Base-by-base conservation (phyloP, 1,140 invertebrate genomes). In the Diorhabda carinulata region DNA sequence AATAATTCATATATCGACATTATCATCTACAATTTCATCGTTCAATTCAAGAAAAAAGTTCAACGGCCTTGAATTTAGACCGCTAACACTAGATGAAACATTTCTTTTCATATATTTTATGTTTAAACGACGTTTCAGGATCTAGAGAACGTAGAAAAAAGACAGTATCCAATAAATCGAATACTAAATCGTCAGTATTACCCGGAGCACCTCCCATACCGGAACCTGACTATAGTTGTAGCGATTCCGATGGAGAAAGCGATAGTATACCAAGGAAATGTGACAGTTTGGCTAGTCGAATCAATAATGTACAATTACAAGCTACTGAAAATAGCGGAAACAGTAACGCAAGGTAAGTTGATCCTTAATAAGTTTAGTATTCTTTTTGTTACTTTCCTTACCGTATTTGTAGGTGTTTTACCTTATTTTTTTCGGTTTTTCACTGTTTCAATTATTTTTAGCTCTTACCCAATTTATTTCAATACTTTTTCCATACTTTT, bases 161-260 rank as follows among this genome's bases (percentile, higher is more conserved):
- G 2, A 73, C 82, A 47, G 77, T 70, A 8, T 76, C 77, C 3
- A 83, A 80, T 68, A 81, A 81, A 41, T 82, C 82, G 7, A 75
- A 80, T 43, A 77, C 77, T 43, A 83, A 82, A 75, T 70, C 83
- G 3, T 78, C 80, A 4, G 75, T 77, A 40, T 63, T 75, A 45
- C 52, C 69, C 5, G 69, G 73, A 3, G 85, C 87, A 3, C 93
- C 93, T 6, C 91, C 91, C 3, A 95, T 95, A 67, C 94, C 93
- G 1, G 93, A 95, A 77, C 93, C 93, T 0, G 94, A 95, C 81
- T 95, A 95, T 82, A 94, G 91, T 80, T 87, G 92, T 76, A 92
- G 90, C 65, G 92, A 93, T 76, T 91, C 90, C 0, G 87, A 86
- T 74, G 86, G 77, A 0, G 79, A 80, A 67, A 74, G 74, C 62